Evolutionary conservation across 2,797 vertebrate genomes (phyloP).

Genomic region (Acanthurus tractus): DNA sequence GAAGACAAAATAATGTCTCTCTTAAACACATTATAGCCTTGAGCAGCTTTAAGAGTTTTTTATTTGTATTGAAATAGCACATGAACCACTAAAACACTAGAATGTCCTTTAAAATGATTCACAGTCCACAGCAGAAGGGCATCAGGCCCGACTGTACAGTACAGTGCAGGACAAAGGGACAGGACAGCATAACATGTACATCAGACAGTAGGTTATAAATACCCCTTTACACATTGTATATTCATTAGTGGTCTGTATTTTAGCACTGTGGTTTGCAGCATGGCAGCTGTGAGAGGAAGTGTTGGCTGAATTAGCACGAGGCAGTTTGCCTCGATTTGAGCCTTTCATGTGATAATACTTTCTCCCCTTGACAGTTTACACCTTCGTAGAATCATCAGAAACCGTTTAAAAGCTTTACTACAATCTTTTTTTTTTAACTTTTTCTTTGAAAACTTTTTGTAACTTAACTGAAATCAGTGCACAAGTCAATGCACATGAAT

Average conservation of each 20-base stretch:
- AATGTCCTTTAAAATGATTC: constrained; percentile 6
- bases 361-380: not conserved
- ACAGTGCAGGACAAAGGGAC: not conserved
- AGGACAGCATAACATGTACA: not conserved
- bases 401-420: not conserved
- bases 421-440: not conserved
- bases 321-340: not conserved
- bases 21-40: not conserved
- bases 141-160: not conserved
- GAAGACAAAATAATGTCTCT: not conserved
- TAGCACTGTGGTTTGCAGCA: not conserved
- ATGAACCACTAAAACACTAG: not conserved
- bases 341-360: not conserved
- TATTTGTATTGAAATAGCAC: not conserved
- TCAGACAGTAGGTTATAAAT: constrained; percentile 21
- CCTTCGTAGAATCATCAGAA: not conserved
- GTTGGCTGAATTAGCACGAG: not conserved
- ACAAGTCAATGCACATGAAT: not conserved
- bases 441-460: no score
- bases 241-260: not conserved
- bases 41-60: not conserved
- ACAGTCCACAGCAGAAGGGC: not conserved
- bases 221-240: not conserved
- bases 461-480: not conserved
- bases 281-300: not conserved